phyloP scores from a whole-genome alignment of 2,888 invertebrate genomes.

The Trichogramma dendrolimi region DNA sequence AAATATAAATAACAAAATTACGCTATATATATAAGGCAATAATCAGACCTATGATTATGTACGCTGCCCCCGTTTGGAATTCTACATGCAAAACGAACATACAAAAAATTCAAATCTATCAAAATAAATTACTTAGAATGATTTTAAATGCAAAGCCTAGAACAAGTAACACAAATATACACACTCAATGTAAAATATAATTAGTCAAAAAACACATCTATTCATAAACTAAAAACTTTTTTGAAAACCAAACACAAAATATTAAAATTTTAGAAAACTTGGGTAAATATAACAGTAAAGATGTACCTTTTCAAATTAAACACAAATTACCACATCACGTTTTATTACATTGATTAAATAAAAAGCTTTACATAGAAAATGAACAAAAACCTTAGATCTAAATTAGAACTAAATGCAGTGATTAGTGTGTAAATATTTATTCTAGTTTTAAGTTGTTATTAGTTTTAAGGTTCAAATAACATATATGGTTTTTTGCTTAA shows the following conservation, averaged over 20 bases:
- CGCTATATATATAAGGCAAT: constrained; percentile 31
- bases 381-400: too few relatives aligned
- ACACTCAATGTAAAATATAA: background rate
- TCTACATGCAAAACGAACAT: constrained; percentile 17
- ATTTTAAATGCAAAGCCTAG: background rate
- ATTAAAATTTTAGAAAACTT: background rate
- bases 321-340: constrained; percentile 11
- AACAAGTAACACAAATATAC: background rate
- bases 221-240: background rate
- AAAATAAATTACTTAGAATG: constrained; percentile 21
- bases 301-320: constrained; percentile 10
- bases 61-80: constrained; percentile 24
- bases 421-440: too few relatives aligned
- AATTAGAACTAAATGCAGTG: too few relatives aligned
- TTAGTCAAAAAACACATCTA: background rate
- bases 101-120: constrained; percentile 15
- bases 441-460: too few relatives aligned
- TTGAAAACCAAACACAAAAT: background rate
- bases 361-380: too few relatives aligned
- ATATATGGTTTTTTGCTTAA: too few relatives aligned
- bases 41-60: constrained; percentile 28
- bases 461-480: too few relatives aligned
- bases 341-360: background rate
- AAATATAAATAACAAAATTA: constrained; percentile 24
- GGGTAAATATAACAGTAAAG: background rate